phyloP scores from a whole-genome alignment of 2,113 vertebrate species.

The Alligator sinensis region DNA sequence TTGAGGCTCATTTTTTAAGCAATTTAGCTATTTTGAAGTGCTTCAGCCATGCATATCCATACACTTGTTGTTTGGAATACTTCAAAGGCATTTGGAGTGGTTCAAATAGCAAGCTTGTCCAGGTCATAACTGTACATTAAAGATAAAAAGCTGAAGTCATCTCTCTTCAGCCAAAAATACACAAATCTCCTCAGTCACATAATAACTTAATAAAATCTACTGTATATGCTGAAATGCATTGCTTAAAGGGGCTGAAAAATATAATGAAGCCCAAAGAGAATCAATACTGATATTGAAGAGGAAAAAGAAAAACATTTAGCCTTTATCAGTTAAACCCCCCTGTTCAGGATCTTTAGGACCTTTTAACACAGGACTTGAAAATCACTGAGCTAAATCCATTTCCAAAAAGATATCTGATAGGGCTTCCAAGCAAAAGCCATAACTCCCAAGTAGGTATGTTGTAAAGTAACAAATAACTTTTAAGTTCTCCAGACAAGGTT shows the following conservation, averaged over 20 bases:
- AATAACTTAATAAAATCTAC: constrained; percentile 12
- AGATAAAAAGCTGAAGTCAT: not conserved
- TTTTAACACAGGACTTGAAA: too few species aligned
- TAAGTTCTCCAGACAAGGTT: not conserved
- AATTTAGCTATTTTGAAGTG: too few species aligned
- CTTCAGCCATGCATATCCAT: too few species aligned
- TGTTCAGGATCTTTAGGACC: too few species aligned
- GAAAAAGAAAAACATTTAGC: not conserved
- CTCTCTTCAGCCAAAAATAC: not conserved
- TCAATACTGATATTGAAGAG: not conserved
- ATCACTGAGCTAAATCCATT: too few species aligned
- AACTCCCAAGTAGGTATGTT: not conserved
- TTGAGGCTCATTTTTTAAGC: too few species aligned
- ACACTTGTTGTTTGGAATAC: too few species aligned
- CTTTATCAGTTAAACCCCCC: not conserved
- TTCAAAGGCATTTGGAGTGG: too few species aligned
- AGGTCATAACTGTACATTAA: not conserved
- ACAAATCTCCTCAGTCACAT: not conserved
- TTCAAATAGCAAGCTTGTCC: too few species aligned
- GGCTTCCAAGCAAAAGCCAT: not conserved
- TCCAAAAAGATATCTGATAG: not conserved
- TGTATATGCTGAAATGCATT: not conserved
- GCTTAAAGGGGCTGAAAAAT: not conserved
- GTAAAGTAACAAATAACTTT: not conserved
- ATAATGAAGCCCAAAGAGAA: not conserved